These are phyloP conservation scores for Microctonus hyperodae DNA, from an alignment of 2,888 invertebrate genomes.

Conservation along the genomic window DNA sequence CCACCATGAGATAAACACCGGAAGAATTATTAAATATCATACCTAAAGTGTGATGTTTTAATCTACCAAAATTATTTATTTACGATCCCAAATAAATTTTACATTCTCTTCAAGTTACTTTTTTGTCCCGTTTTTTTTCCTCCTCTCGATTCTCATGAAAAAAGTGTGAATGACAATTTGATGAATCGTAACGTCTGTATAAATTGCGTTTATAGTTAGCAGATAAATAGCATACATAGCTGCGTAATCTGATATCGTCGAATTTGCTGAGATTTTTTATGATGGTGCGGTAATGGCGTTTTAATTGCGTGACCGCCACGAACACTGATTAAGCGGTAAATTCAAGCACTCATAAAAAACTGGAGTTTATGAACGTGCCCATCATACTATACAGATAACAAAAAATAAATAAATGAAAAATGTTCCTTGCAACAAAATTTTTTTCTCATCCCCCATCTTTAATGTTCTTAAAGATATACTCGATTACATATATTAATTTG, in stretches of 20 bases:
- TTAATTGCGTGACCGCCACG: constrained; percentile 53
- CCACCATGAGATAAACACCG: neutral
- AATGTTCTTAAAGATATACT: neutral
- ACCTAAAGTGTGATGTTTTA: neutral
- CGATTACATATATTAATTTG: neutral
- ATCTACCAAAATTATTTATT: neutral
- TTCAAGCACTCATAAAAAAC: constrained; percentile 55
- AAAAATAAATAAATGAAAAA: constrained; percentile 3
- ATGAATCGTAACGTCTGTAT: constrained; percentile 6
- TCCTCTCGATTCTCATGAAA: neutral
- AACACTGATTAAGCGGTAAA: constrained; percentile 58
- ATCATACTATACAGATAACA: constrained; percentile 1
- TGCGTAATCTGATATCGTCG: constrained; percentile 51
- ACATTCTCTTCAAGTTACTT: neutral
- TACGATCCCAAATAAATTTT: neutral
- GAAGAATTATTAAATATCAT: neutral
- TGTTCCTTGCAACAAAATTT: neutral
- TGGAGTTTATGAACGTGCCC: constrained; percentile 46
- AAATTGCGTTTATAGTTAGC: constrained; percentile 2
- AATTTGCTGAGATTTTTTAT: constrained; percentile 54
- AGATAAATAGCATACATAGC: constrained; percentile 4
- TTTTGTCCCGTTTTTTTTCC: neutral
- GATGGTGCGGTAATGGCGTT: constrained; percentile 52
- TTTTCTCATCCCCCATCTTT: neutral
- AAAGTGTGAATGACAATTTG: neutral